Conservation (phyloP, 2,888 invertebrate genomes). For the Heteromyza rotundicornis region DNA sequence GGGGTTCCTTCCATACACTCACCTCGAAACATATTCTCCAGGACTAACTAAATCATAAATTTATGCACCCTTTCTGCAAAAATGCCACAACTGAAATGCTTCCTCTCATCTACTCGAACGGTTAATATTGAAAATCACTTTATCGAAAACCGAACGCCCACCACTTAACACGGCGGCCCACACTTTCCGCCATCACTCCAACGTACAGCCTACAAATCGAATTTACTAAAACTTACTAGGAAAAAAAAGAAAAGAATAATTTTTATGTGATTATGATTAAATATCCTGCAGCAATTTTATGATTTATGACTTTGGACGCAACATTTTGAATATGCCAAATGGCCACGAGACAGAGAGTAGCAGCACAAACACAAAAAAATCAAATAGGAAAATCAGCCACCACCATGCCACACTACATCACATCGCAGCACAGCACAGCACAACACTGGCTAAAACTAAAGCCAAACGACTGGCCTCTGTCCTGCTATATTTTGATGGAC, state of each 20-base stretch:
- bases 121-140: slow-evolving; percentile 1
- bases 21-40: too few species aligned
- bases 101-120: neutral
- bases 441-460: slow-evolving; percentile 1
- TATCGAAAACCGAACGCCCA: neutral
- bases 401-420: too few species aligned
- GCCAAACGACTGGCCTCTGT: neutral
- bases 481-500: neutral
- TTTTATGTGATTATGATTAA: slow-evolving; percentile 50
- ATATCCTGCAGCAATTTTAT: slow-evolving; percentile 52
- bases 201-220: slow-evolving; percentile 26
- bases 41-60: too few species aligned
- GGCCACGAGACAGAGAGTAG: slow-evolving; percentile 15
- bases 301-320: slow-evolving; percentile 53
- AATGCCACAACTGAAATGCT: neutral
- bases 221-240: slow-evolving; percentile 14
- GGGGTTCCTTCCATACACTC: too few species aligned
- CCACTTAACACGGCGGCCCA: neutral
- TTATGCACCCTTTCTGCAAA: neutral
- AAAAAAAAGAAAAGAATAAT: too few species aligned
- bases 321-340: slow-evolving; percentile 44
- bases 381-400: slow-evolving; percentile 7
- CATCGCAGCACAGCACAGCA: neutral
- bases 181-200: neutral
- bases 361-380: slow-evolving; percentile 31